A percentile compares a stretch with the other conserved stretches of the same genome.
These are phyloP conservation scores for Eufriesea mexicana DNA, from an alignment of 1,140 invertebrate species.

Conservation along the genomic window DNA sequence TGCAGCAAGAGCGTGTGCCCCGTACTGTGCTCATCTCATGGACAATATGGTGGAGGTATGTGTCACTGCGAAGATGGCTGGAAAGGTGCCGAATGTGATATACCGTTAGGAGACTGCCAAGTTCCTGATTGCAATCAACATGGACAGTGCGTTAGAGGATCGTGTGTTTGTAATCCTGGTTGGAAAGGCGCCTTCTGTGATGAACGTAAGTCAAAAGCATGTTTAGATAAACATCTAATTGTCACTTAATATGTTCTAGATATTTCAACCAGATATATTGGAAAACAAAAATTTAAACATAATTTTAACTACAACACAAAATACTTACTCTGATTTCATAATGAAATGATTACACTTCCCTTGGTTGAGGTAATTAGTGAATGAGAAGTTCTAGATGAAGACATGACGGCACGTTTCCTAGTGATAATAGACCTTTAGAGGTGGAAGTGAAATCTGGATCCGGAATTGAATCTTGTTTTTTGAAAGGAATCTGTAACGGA, in stretches of 20 bases:
- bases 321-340: not conserved
- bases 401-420: no score
- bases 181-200: constrained; percentile 94
- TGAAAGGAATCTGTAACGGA: no score
- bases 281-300: no score
- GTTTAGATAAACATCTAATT: not conserved
- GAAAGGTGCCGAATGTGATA: constrained; percentile 98
- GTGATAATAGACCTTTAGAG: no score
- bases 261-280: no score
- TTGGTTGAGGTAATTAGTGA: not conserved
- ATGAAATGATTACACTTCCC: not conserved
- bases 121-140: constrained; percentile 95
- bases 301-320: not conserved
- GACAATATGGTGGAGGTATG: constrained; percentile 96
- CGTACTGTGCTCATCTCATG: constrained; percentile 97
- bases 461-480: no score
- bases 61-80: constrained; percentile 98
- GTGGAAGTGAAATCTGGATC: no score
- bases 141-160: constrained; percentile 93
- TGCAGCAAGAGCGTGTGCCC: constrained; percentile 94
- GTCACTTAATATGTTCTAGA: no score
- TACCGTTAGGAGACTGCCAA: constrained; percentile 95
- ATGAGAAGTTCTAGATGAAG: no score
- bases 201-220: constrained; percentile 86
- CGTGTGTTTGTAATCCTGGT: constrained; percentile 93